A percentile compares a stretch with the other conserved stretches of the same genome.
Conservation (phyloP, 2,113 vertebrate species). For the Tupaia chinensis region DNA sequence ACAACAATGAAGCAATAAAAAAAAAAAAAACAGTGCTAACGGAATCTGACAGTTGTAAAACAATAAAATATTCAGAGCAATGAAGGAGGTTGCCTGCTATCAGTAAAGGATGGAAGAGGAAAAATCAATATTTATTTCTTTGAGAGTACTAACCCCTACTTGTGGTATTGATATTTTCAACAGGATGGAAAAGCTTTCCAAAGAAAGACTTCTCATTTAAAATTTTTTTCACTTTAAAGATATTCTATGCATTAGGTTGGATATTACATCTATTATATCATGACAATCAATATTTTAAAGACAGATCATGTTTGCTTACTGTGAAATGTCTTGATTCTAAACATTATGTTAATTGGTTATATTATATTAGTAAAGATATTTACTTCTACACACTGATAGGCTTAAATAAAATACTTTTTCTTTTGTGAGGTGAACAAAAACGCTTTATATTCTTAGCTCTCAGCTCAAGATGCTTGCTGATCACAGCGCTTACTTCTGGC, state of each 20-base stretch:
- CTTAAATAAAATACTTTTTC: neutral
- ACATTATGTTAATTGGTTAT: constrained; percentile 41
- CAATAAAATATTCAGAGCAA: constrained; percentile 79
- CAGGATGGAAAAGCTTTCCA: constrained; percentile 76
- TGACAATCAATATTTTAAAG: constrained; percentile 38
- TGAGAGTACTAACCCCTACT: constrained; percentile 60
- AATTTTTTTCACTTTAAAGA: neutral
- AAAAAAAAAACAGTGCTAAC: constrained; percentile 72
- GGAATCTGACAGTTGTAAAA: constrained; percentile 77
- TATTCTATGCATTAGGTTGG: constrained; percentile 60
- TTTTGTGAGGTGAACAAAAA: neutral
- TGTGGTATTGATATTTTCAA: constrained; percentile 85
- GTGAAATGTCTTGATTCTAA: constrained; percentile 5
- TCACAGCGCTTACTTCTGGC: constrained; percentile 28
- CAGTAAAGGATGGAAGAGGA: constrained; percentile 66
- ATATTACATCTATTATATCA: constrained; percentile 60
- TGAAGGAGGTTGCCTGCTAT: constrained; percentile 66
- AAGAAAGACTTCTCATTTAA: constrained; percentile 71
- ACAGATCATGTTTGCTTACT: constrained; percentile 27
- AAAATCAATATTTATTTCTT: constrained; percentile 87
- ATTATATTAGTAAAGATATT: neutral
- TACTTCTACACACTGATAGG: neutral
- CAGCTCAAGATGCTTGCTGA: constrained; percentile 41
- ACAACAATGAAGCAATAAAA: constrained; percentile 68
- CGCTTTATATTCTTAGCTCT: constrained; percentile 11